phyloP scores from a whole-genome alignment of 2,113 vertebrate species.

The Myrmecophaga tridactyla region DNA sequence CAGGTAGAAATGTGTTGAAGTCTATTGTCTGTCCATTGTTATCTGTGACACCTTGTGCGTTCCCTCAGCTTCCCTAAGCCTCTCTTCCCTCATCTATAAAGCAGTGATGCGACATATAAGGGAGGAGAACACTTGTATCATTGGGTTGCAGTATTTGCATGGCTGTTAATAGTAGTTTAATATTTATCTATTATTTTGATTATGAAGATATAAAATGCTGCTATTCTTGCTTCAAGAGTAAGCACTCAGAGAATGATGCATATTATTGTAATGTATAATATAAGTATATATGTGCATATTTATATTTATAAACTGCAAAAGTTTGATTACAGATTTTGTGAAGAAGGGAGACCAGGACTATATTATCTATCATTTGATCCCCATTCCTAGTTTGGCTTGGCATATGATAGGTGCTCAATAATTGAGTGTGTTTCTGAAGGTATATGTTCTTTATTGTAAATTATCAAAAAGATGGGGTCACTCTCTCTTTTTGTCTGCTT shows the following conservation, averaged over 20 bases:
- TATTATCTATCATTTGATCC: not conserved
- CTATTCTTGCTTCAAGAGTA: not conserved
- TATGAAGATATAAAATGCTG: not conserved
- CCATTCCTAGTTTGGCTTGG: not conserved
- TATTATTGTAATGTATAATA: not conserved
- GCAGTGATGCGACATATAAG: not conserved
- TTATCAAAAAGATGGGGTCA: not conserved
- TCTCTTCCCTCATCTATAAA: not conserved
- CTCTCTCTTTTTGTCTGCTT: not conserved
- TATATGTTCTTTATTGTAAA: not conserved
- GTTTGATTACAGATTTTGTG: not conserved
- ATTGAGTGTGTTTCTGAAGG: not conserved
- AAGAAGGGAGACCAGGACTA: not conserved
- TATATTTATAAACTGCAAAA: not conserved
- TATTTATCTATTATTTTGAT: conserved; percentile 4
- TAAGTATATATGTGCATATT: not conserved
- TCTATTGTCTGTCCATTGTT: not conserved
- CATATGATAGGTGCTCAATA: not conserved
- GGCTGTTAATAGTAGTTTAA: not conserved
- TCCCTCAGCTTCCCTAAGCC: not conserved
- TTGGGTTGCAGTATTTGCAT: not conserved
- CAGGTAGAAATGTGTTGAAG: not conserved
- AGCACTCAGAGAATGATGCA: not conserved
- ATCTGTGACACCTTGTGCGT: not conserved
- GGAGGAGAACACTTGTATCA: not conserved